A percentile compares a stretch with the other conserved stretches of the same genome.
Conservation (phyloP, 2,888 invertebrate genomes). For the Drosophila atroscutellata region DNA sequence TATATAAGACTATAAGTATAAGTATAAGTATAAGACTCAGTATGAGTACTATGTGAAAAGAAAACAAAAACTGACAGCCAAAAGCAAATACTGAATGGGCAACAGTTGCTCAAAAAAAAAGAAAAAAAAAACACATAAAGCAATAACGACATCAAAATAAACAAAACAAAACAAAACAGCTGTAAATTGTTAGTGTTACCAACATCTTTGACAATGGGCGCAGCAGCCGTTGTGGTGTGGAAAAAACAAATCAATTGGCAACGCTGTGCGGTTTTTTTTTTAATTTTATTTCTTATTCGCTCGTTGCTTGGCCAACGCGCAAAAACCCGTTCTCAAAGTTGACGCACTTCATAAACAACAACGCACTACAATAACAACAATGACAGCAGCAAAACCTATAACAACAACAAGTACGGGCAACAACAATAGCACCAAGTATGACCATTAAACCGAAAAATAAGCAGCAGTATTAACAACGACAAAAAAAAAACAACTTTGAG, state of each 20-base stretch:
- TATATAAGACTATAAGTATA: background rate
- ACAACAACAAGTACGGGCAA: conserved; percentile 11
- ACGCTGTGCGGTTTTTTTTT: conserved; percentile 48
- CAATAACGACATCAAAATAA: background rate
- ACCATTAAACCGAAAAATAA: conserved; percentile 62
- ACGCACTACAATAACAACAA: conserved; percentile 9
- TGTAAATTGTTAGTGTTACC: conserved; percentile 38
- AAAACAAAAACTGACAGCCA: conserved; percentile 20
- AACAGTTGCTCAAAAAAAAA: conserved; percentile 24
- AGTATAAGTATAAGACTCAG: too few species aligned
- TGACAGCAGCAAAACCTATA: conserved; percentile 12
- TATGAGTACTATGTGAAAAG: conserved; percentile 9
- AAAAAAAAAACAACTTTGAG: conserved; percentile 52
- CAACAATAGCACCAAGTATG: conserved; percentile 18
- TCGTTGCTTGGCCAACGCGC: conserved; percentile 30
- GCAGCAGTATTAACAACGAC: conserved; percentile 18
- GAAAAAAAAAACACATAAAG: background rate
- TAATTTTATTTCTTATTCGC: conserved; percentile 1
- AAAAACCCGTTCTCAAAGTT: conserved; percentile 63
- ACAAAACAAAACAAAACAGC: conserved; percentile 31
- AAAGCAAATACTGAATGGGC: conserved; percentile 31
- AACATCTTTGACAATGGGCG: conserved; percentile 26
- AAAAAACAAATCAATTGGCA: conserved; percentile 52
- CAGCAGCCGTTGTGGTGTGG: background rate
- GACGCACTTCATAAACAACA: conserved; percentile 56